Base-by-base conservation (phyloP, 2,113 vertebrate genomes). In the Cromileptes altivelis region DNA sequence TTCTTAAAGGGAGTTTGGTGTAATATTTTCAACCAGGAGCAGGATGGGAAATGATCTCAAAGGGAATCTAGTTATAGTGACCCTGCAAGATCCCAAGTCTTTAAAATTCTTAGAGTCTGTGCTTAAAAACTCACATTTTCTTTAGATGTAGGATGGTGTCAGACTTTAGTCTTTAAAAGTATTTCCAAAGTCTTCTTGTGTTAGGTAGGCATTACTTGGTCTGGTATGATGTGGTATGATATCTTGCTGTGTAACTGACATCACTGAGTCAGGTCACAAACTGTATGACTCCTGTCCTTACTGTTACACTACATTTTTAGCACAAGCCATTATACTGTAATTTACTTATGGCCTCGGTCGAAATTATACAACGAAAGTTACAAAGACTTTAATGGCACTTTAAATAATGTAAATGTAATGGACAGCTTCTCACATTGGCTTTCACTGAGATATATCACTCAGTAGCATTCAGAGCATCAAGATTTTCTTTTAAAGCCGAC, bases 401-500 rank as follows among this genome's bases (percentile, higher is more conserved):
- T 17, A 49, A 11, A 49, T 47, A 11, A n/a, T 42, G 65, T 18
- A 42, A 52, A 21, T 13, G 12, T 7, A 58, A 56, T 33, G n/a
- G 4, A 18, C 25, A 4, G 1, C 53, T 19, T 55, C 40, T 57
- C 21, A 53, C 60, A 40, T 4, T 60, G 30, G 6, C 57, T 50
- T 37, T 42, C n/a, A 21, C 40, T 63, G 14, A 11, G 13, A 30
- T 49, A 18, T n/a, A 21, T 65, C 9, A 33, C 49, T 68, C 40
- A 17, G 15, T 17, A 15, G 55, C 13, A 49, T 37, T 19, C 18
- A 57, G 33, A 9, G 12, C 47, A 12, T 27, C 14, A 6, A 17
- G 37, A 55, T 52, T 70, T 27, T 49, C 17, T 69, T 53, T 63
- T 27, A 45, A 68, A 73, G 30, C 21, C 50, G 25, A 67, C 23